Evolutionary conservation across 2,113 vertebrate genomes (phyloP).

Genomic region (Gallinago paraguaiae): DNA sequence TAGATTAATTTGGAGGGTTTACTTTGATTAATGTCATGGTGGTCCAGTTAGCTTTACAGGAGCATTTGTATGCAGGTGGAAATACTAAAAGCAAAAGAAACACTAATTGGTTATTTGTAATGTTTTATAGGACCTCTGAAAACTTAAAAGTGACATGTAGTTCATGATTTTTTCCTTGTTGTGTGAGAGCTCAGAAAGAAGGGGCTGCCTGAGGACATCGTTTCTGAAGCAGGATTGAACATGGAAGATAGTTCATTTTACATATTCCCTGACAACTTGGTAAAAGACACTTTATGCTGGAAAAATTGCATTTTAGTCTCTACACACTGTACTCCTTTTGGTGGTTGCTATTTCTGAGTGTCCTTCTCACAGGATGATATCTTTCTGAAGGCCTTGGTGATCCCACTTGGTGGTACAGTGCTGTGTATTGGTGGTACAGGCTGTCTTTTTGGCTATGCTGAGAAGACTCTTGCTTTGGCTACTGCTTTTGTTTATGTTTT

Average conservation of each 20-base stretch:
- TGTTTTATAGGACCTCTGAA: neutral
- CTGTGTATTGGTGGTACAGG: neutral
- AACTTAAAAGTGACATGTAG: neutral
- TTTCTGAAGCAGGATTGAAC: neutral
- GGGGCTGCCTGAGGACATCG: accelerated
- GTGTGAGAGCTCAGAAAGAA: neutral
- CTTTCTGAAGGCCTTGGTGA: neutral
- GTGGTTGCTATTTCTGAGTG: neutral
- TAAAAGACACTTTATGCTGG: neutral
- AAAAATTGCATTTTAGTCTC: neutral
- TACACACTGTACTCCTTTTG: neutral
- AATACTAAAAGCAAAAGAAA: neutral
- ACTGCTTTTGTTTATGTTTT: accelerated
- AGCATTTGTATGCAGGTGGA: neutral
- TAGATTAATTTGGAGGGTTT: neutral
- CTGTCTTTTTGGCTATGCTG: neutral
- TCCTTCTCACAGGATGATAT: neutral
- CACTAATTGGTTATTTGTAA: neutral
- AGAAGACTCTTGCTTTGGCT: neutral
- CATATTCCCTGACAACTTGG: neutral
- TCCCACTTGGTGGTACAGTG: neutral
- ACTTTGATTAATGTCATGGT: neutral
- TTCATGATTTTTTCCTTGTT: neutral
- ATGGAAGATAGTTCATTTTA: neutral
- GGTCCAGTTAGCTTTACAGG: neutral